Base-by-base conservation (phyloP, 2,888 invertebrate species). In the Scaptomyza parva region DNA sequence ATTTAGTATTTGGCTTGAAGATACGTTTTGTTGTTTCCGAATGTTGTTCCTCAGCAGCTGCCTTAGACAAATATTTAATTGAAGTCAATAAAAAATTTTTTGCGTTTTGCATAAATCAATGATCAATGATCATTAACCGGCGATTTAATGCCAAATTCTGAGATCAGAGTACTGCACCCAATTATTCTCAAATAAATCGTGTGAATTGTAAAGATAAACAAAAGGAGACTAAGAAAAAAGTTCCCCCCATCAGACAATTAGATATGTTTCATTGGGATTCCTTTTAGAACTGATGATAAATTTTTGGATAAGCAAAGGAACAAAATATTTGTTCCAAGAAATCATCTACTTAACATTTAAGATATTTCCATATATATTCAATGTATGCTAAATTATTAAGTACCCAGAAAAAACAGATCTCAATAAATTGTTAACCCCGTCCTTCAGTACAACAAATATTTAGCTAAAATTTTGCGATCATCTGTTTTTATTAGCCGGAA, bases 1-100 rank as follows among this genome's bases (percentile, higher is more conserved):
- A 50, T 60, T 60, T 17, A 17, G 35, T 37, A 17, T 37, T 37
- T 48, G 26, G 51, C 54, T 44, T 48, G 20, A 43, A 57, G 40
- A 26, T 47, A 57, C 24, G 35, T 41, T 60, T 51, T 51, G 14
- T 33, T 47, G 41, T 20, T 22, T 43, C 41, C 51, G 54, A 75
- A 75, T 59, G 73, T 65, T 53, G 52, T 61, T 57, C n/a, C n/a
- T n/a, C n/a, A n/a, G n/a, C 18, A 39, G 40, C 45, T 51, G 50
- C 45, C 66, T 47, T 17, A 24, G 12, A 44, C 41, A 66, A 45
- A 60, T 14, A 24, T 6, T 45, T 59, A 60, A 60, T 30, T 30
- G 22, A 24, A 45, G 39, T 37, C 37, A 30, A 18, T 24, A 58
- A 35, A 26, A 14, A 40, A 55, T 33, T 39, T 47, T 61, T 69